These are phyloP conservation scores for Asteroscopus sphinx DNA, from an alignment of 2,888 invertebrate species.

Conservation along the genomic window DNA sequence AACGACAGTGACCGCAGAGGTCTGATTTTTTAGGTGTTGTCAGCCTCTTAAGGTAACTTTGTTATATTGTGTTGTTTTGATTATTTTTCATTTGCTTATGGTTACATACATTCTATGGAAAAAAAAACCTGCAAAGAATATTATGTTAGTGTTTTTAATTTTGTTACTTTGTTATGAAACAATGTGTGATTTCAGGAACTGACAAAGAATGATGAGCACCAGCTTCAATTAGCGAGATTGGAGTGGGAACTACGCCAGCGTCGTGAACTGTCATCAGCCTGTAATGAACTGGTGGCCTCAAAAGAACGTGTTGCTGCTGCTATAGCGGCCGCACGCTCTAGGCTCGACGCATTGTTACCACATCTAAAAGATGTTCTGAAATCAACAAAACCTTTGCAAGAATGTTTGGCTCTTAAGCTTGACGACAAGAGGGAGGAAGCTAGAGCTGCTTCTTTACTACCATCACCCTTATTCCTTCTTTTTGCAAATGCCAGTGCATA, in stretches of 20 bases:
- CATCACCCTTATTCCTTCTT: slow-evolving; percentile 95
- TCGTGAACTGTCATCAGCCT: slow-evolving; percentile 94
- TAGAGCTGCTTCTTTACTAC: slow-evolving; percentile 93
- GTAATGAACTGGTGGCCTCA: slow-evolving; percentile 93
- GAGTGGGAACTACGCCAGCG: slow-evolving; percentile 98
- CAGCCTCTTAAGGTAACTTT: too few relatives aligned
- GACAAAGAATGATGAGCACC: slow-evolving; percentile 93
- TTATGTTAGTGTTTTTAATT: too few relatives aligned
- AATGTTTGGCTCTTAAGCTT: slow-evolving; percentile 94
- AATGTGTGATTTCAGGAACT: slow-evolving; percentile 85
- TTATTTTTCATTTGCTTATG: too few relatives aligned
- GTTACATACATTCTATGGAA: too few relatives aligned
- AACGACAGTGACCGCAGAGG: too few relatives aligned
- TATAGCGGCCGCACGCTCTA: slow-evolving; percentile 93
- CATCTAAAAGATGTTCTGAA: slow-evolving; percentile 91
- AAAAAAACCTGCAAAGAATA: too few relatives aligned
- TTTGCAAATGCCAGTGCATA: slow-evolving; percentile 96
- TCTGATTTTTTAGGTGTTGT: too few relatives aligned
- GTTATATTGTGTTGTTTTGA: too few relatives aligned
- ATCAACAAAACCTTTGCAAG: slow-evolving; percentile 96
- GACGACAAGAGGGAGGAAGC: slow-evolving; percentile 95
- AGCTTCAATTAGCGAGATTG: slow-evolving; percentile 94
- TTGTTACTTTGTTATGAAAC: neutral
- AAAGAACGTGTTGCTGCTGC: slow-evolving; percentile 94
- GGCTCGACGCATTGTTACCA: slow-evolving; percentile 95